Base-by-base conservation (phyloP, 2,888 invertebrate species). In the Dolomedes plantarius region DNA sequence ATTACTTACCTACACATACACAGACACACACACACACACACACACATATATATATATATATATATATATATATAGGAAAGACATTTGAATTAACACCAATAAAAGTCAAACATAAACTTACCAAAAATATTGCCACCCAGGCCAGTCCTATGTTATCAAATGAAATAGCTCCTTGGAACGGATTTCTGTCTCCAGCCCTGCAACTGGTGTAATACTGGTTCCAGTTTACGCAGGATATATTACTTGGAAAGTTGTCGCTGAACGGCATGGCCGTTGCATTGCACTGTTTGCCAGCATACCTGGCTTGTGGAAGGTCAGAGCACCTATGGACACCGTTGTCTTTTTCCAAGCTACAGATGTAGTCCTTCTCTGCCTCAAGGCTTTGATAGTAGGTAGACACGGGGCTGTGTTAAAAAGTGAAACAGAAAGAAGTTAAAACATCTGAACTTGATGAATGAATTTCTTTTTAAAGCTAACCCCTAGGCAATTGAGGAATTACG, bases 81-180 rank as follows among this genome's bases (percentile, higher is more conserved):
- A n/a, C n/a, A n/a, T n/a, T n/a, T n/a, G n/a, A n/a, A n/a, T n/a
- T n/a, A n/a, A n/a, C n/a, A n/a, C n/a, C n/a, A n/a, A n/a, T n/a
- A n/a, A n/a, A n/a, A n/a, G n/a, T n/a, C n/a, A n/a, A n/a, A n/a
- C n/a, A 16, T 9, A 11, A 29, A 94, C 95, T 95, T 93, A 98
- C 99, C 94, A 99, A 94, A 91, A 91, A 88, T 92, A 99, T 99
- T 89, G 99, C 99, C 88, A 99, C 98, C 99, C 99, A 99, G 29
- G 99, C 99, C 90, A 99, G 94, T 89, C 99, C 99, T 90, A 99
- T 99, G 92, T 99, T 99, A 93, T 99, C 99, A 92, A 99, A 99
- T 50, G 98, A 98, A 90, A 99, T 99, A 79, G 99, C 98, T 87
- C 99, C 99, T 92, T 97, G 97, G 92, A 99, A 99, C n/a, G 99